Evolutionary conservation across 2,797 vertebrate genomes (phyloP), one percentile per base, ranked within the genome.

Genomic region (Rhincodon typus): DNA sequence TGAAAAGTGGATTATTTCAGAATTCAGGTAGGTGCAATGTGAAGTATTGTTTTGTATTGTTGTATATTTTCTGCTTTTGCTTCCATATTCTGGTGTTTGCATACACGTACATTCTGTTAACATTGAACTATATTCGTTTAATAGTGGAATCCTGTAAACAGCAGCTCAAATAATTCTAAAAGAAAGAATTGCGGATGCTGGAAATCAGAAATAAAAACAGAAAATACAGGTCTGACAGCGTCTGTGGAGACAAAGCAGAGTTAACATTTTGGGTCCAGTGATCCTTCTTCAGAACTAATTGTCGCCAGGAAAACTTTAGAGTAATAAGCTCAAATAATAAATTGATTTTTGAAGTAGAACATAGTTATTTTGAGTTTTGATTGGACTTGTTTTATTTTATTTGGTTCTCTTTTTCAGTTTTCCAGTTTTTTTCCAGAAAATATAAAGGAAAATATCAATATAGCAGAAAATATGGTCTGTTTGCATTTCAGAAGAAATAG

Each of bases 61-160:
- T 94, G 67, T 72, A 74, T 77, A 95, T 95, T 95, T 72, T 77
- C 74, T 46, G 74, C 17, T 17, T 53, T 30, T 95, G 19, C 46
- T 4, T 46, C 30, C 74, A 46, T 27, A n/a, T 95, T 46, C 30
- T 53, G 13, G 13, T 77, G 10, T 74, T 77, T 95, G 25, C 15
- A 21, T 95, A 17, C 27, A 95, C 50, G 46, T 94, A 6, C 74
- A 50, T 94, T 50, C 42, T 94, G 69, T 94, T 94, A 42, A 94
- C 23, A 30, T 38, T 46, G 23, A 94, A 42, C 91, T 74, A 7
- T 13, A 94, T 74, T 94, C n/a, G 88, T 30, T 90, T 57, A 53
- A 94, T 94, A 74, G 69, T 30, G 34, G 42, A 94, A 74, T 50
- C 69, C 42, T 94, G 38, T 94, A 93, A 23, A 69, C 10, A 23